These are phyloP conservation scores for Phalacrocorax carbo DNA, from an alignment of 2,113 vertebrate genomes.

Conservation along the genomic window DNA sequence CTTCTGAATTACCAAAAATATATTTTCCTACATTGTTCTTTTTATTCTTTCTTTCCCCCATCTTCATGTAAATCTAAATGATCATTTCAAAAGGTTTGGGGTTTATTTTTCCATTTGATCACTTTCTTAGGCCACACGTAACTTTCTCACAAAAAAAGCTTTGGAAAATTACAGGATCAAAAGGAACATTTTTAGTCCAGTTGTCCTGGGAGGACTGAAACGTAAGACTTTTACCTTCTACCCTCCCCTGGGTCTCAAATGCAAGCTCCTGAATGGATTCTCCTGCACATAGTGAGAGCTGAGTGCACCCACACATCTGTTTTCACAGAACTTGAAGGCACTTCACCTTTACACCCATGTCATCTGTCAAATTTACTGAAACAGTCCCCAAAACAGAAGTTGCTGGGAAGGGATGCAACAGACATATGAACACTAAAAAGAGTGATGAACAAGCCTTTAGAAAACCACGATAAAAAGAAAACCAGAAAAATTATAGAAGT, in stretches of 20 bases:
- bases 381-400: neutral
- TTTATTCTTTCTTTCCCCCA: neutral
- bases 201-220: neutral
- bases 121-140: neutral
- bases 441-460: neutral
- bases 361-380: neutral
- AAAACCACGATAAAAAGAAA: neutral
- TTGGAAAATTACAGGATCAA: neutral
- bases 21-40: neutral
- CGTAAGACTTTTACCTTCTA: neutral
- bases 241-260: neutral
- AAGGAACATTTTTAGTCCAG: neutral
- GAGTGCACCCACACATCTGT: neutral
- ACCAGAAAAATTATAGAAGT: neutral
- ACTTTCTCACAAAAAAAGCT: neutral
- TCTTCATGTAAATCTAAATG: neutral
- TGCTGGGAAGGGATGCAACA: neutral
- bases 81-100: neutral
- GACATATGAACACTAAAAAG: neutral
- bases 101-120: neutral
- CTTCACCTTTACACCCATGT: neutral
- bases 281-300: neutral
- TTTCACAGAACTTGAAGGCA: neutral
- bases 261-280: neutral
- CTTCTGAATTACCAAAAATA: neutral